phyloP scores from a whole-genome alignment of 30 jellyfish, hydroid and myxozoan genomes.

The Hydractinia echinata region DNA sequence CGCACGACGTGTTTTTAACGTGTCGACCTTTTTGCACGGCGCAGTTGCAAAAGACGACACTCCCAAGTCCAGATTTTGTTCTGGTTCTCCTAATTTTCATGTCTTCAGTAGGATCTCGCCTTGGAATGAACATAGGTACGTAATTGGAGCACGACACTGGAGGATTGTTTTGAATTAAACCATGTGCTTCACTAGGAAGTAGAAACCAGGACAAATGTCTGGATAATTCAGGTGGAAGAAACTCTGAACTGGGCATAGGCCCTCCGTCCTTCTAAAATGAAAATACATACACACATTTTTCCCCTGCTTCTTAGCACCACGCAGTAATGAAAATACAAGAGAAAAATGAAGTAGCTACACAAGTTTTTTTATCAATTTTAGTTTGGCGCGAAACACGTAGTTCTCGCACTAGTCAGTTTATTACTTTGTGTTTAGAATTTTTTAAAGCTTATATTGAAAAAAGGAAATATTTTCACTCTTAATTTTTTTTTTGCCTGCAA shows the following conservation, averaged over 20 bases:
- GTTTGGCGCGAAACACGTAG: neutral
- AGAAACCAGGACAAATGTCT: conserved; percentile 60
- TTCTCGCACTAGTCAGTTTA: neutral
- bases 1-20: neutral
- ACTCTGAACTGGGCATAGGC: neutral
- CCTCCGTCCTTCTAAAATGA: conserved; percentile 3
- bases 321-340: neutral
- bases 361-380: neutral
- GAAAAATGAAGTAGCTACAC: neutral
- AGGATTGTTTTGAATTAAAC: neutral
- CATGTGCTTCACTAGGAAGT: conserved; percentile 69
- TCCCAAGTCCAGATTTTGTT: conserved; percentile 11
- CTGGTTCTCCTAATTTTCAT: neutral
- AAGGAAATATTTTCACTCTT: no score
- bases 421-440: neutral
- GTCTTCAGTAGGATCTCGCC: neutral
- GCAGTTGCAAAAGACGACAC: conserved; percentile 2
- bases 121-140: neutral
- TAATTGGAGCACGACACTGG: neutral
- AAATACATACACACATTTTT: neutral
- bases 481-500: no score
- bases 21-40: neutral
- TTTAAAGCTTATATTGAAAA: no score
- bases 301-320: no score
- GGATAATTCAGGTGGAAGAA: neutral